A percentile compares a stretch with the other conserved stretches of the same genome.
Evolutionary conservation across 2,113 vertebrate genomes (phyloP).

Genomic region (Calidris pugnax): DNA sequence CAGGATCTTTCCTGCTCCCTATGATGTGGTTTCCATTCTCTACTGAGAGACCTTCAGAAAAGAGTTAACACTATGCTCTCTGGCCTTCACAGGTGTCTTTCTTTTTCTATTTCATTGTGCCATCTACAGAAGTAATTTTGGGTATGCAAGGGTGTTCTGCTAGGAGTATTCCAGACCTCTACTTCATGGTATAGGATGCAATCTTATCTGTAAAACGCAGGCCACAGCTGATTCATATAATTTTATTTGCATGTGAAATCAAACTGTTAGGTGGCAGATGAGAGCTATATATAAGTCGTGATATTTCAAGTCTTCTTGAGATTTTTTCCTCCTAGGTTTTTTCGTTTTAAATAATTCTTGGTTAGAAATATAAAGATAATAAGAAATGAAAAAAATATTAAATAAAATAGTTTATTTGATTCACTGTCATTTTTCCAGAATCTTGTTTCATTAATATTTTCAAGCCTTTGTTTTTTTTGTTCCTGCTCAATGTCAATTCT

Average conservation of each 20-base stretch:
- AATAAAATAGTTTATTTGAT: not conserved
- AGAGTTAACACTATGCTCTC: not conserved
- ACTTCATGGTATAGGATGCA: not conserved
- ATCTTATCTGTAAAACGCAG: not conserved
- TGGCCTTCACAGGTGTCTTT: not conserved
- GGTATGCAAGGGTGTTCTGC: not conserved
- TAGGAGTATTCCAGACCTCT: not conserved
- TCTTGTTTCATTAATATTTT: not conserved
- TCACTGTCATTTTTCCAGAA: not conserved
- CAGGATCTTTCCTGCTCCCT: not conserved
- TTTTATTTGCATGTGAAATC: not conserved
- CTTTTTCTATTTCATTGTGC: not conserved
- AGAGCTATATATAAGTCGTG: not conserved
- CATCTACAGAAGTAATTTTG: not conserved
- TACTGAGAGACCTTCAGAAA: not conserved
- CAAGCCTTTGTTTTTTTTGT: not conserved
- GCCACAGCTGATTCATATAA: not conserved
- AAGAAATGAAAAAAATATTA: not conserved
- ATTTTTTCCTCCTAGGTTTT: not conserved
- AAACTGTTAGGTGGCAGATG: not conserved
- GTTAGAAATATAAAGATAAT: not conserved
- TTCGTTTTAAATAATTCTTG: not conserved
- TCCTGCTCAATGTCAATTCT: not conserved
- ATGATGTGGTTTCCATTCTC: not conserved
- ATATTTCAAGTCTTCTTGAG: not conserved